Conservation (phyloP, 2,113 vertebrate genomes). For the Nipponia nippon region DNA sequence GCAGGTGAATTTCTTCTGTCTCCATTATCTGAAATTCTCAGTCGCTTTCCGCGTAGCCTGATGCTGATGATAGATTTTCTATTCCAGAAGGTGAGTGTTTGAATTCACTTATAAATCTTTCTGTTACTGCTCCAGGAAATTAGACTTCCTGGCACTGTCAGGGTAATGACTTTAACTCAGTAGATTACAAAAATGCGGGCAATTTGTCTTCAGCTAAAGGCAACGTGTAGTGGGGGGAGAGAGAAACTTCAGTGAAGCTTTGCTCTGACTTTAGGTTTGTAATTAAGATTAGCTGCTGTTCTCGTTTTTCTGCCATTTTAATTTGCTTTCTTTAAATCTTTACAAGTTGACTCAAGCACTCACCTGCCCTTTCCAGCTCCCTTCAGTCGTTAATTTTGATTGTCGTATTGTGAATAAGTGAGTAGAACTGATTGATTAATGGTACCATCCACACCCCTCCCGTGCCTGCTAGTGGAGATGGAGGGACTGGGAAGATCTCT, state of each 20-base stretch:
- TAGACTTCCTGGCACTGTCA: constrained; percentile 61
- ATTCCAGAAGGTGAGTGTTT: constrained; percentile 50
- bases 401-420: background rate
- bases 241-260: background rate
- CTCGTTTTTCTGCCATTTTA: background rate
- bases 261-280: constrained; percentile 22
- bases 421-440: constrained; percentile 17
- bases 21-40: constrained; percentile 19
- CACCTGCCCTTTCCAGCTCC: constrained; percentile 22
- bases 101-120: constrained; percentile 62
- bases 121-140: constrained; percentile 60
- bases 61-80: constrained; percentile 48
- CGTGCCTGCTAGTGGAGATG: background rate
- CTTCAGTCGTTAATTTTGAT: constrained; percentile 47
- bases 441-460: background rate
- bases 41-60: background rate
- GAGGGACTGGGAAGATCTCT: background rate
- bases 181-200: constrained; percentile 56
- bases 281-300: constrained; percentile 48
- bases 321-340: constrained; percentile 43
- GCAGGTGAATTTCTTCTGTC: background rate
- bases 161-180: constrained; percentile 59
- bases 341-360: constrained; percentile 27
- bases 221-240: background rate
- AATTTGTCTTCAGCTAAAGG: constrained; percentile 64